Evolutionary conservation across 2,888 invertebrate species (phyloP).

Genomic region (Lepeophtheirus nordmannii): DNA sequence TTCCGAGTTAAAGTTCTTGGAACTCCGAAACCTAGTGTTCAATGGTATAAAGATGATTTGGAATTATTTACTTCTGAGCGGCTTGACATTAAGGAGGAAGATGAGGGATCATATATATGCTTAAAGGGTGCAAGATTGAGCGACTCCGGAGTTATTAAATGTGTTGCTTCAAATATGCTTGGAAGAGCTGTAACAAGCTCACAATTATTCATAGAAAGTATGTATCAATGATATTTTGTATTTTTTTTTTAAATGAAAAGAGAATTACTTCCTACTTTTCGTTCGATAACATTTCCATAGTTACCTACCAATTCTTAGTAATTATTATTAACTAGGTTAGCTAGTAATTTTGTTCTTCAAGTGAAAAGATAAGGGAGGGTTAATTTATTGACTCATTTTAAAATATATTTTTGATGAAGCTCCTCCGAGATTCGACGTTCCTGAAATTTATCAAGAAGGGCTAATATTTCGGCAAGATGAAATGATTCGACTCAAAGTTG

Average conservation of each 20-base stretch:
- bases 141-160: constrained; percentile 23
- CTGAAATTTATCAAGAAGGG: constrained; percentile 23
- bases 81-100: constrained; percentile 23
- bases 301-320: not conserved
- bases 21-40: constrained; percentile 22
- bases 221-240: constrained; percentile 7
- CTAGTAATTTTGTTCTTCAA: too few relatives aligned
- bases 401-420: constrained; percentile 7
- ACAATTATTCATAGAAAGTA: constrained; percentile 21
- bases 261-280: too few relatives aligned
- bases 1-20: constrained; percentile 21
- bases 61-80: constrained; percentile 22
- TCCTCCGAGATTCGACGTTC: constrained; percentile 22
- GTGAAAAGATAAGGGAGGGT: not conserved
- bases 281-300: too few relatives aligned
- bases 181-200: constrained; percentile 10
- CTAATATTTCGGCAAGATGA: constrained; percentile 23
- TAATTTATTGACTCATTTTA: not conserved
- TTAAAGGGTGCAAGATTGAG: constrained; percentile 11
- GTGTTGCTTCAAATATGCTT: constrained; percentile 23
- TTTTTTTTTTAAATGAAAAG: not conserved
- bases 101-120: constrained; percentile 18
- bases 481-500: constrained; percentile 19
- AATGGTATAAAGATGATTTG: constrained; percentile 25
- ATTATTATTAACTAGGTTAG: too few relatives aligned